Percentiles rank a stretch among this genome's conserved stretches.
These are phyloP conservation scores for Serranochromis macrocephalus DNA, from an alignment of 2,113 vertebrate species.

Conservation along the genomic window DNA sequence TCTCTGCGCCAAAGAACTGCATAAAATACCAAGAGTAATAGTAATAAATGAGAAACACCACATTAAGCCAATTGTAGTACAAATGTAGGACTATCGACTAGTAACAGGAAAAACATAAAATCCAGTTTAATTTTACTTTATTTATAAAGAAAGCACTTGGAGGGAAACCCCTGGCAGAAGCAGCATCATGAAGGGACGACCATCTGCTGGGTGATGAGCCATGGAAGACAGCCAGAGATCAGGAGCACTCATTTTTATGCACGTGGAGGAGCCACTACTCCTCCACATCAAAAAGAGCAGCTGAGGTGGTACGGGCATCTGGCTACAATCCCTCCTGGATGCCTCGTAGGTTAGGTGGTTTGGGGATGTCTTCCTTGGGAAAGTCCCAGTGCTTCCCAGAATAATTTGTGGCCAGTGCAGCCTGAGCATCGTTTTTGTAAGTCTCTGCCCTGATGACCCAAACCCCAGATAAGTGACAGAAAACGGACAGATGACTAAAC, in stretches of 20 bases:
- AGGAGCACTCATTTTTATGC: not conserved
- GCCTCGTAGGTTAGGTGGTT: not conserved
- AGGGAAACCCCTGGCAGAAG: not conserved
- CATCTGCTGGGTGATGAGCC: not conserved
- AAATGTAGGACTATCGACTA: not conserved
- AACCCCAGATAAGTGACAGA: not conserved
- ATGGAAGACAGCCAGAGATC: not conserved
- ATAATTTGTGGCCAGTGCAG: not conserved
- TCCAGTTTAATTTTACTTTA: not conserved
- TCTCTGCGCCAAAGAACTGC: not conserved
- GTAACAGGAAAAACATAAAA: not conserved
- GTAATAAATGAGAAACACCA: not conserved
- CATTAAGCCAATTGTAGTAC: not conserved
- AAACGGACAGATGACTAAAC: not conserved
- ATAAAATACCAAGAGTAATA: not conserved
- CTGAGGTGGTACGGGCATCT: not conserved
- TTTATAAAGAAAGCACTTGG: not conserved
- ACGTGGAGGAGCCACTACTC: not conserved
- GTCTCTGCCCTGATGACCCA: not conserved
- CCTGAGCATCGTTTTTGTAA: rapidly evolving
- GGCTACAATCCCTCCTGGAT: not conserved
- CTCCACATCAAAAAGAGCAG: not conserved
- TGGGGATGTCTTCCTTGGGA: not conserved
- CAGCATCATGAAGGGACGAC: not conserved
- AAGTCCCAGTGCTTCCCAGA: not conserved